Base-by-base conservation (phyloP, 2,113 vertebrate species). In the Bubalus kerabau region DNA sequence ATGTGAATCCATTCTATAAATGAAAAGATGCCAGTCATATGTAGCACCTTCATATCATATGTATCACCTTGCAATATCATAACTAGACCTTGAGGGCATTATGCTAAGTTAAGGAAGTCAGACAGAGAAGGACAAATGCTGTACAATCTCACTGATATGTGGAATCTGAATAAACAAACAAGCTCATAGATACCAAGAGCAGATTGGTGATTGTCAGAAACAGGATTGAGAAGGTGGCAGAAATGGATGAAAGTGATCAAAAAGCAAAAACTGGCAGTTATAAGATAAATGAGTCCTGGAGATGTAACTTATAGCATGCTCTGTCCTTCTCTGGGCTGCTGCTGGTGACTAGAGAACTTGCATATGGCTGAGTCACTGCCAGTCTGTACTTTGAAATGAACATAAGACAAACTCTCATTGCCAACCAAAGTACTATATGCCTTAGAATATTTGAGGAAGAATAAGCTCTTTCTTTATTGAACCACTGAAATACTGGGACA, bases 351-450 rank as follows among this genome's bases (percentile, higher is more conserved):
- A 17, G 5, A 40, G 17, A 56, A 7, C 14, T 23, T 81, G 54
- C 11, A 8, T 16, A 30, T 21, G 23, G 2, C n/a, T 71, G 15
- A 74, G 5, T 52, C 57, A 46, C 11, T 17, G 24, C 5, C 15
- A 32, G 8, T 21, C 14, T 43, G 26, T 15, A 7, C 11, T 52
- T 11, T 24, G 30, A 17, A 62, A 32, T 30, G 46, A 76, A 32
- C 1, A 5, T 2, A 2, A 0, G 2, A 14, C 48, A 23, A 85
- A 64, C 21, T 30, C 6, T 15, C 14, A 10, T 7, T 78, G 30
- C 8, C 6, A 46, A 89, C 4, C 8, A 62, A 16, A 36, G 15
- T 30, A n/a, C 15, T 30, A 26, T 24, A 56, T 62, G 87, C 2
- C 17, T 8, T 54, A 8, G 13, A 57, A 67, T 16, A 32, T 85